Conservation (phyloP, 2,113 vertebrate species). For the Bufo bufo region DNA sequence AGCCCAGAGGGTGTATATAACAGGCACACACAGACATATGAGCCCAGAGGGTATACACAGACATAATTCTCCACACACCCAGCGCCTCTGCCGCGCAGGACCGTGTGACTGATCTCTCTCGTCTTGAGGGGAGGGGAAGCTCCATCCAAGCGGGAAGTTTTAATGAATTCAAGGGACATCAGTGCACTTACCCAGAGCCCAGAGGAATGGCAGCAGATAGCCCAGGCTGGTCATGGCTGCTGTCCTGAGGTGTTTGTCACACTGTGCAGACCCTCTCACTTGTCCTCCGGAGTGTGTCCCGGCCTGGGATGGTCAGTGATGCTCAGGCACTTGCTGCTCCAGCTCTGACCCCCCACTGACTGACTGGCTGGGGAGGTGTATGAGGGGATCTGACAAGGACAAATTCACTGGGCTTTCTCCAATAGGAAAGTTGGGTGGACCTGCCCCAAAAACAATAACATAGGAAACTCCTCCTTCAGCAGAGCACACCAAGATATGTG, state of each 20-base stretch:
- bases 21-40: not conserved
- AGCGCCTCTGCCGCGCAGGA: not conserved
- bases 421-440: conserved; percentile 54
- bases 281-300: not conserved
- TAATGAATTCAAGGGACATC: not conserved
- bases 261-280: not conserved
- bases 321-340: conserved; percentile 26
- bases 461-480: conserved; percentile 56
- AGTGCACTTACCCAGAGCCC: conserved; percentile 41
- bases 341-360: conserved; percentile 26
- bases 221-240: conserved; percentile 21
- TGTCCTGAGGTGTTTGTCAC: not conserved
- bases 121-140: not conserved
- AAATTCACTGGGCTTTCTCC: conserved; percentile 22
- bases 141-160: conserved; percentile 30
- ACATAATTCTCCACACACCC: not conserved
- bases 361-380: conserved; percentile 3
- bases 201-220: conserved; percentile 35
- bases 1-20: too few relatives aligned
- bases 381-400: conserved; percentile 28
- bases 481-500: conserved; percentile 50
- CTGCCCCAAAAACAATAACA: conserved; percentile 54
- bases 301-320: conserved; percentile 14
- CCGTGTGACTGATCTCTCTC: conserved; percentile 38
- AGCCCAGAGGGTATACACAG: not conserved